Evolutionary conservation across 2,888 invertebrate genomes (phyloP), one percentile per base, ranked within the genome.

Genomic region (Ariolimax columbianus): DNA sequence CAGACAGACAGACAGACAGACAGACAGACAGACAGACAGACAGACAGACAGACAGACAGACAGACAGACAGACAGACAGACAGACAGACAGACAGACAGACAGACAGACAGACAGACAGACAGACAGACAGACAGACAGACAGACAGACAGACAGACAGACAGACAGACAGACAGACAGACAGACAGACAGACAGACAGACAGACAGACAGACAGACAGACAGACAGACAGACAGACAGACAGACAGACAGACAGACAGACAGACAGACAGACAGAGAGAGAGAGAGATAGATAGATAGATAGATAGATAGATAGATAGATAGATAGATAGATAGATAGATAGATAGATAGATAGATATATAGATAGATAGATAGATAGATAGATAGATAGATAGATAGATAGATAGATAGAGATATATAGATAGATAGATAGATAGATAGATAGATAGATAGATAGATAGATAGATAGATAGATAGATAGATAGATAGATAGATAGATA

Each of bases 131-230:
- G 38, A 33, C 4, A 33, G 33, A 51, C 14, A 30, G n/a, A 36
- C 38, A 30, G 51, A 70, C 11, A 70, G 80, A 70, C 11, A 70
- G 70, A 47, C 17, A 80, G 68, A 70, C n/a, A 80, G 80, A 70
- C 6, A 70, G 47, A 80, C 47, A 80, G 70, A 70, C 9, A 80
- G 80, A 70, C 9, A 51, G 80, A 51, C n/a, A 70, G 80, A 51
- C n/a, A 78, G 83, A 77, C 40, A 68, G 72, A 83, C 38, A 83
- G 78, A 78, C 36, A 55, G 59, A 78, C 23, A 78, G 77, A 47
- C 14, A 77, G 70, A 83, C 36, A 70, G 19, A 79, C 68, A 72
- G 78, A 63, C 72, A 84, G 59, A 84, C 47, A 83, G 47, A 79
- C 1, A 63, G 23, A 66, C n/a, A 77, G 47, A 66, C 9, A 68